Conservation (phyloP, 2,797 vertebrate genomes). For the Rhynchotus rufescens region DNA sequence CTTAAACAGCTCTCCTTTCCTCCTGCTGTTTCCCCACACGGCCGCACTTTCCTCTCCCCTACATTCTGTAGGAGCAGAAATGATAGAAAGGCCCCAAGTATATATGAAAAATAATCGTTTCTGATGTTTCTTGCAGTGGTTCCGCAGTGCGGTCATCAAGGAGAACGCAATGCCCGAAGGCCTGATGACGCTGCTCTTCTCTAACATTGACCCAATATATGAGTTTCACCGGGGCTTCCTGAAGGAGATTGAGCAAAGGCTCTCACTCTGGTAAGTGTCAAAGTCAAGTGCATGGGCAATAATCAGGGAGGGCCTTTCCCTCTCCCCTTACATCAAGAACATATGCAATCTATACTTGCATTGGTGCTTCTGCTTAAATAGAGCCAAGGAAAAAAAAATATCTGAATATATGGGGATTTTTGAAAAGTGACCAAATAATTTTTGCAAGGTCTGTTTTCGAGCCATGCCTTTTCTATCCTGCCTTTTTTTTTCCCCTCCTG, state of each 20-base stretch:
- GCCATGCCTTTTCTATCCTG: neutral
- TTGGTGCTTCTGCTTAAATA: neutral
- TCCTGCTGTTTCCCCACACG: neutral
- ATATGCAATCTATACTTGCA: neutral
- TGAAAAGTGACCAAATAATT: rapidly evolving
- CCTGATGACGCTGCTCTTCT: conserved; percentile 93
- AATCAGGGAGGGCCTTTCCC: rapidly evolving
- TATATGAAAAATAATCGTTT: neutral
- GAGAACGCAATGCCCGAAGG: conserved; percentile 91
- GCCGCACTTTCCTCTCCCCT: neutral
- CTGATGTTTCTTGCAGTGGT: conserved; percentile 85
- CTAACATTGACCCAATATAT: conserved; percentile 94
- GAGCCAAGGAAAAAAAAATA: neutral
- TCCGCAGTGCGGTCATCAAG: conserved; percentile 92
- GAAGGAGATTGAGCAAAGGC: conserved; percentile 92
- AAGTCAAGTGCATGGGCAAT: neutral
- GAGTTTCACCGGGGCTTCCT: conserved; percentile 95
- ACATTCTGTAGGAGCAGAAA: neutral
- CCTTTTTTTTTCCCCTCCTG: neutral
- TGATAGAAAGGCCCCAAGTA: neutral
- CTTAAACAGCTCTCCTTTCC: neutral
- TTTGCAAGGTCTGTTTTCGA: neutral
- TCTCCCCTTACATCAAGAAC: rapidly evolving
- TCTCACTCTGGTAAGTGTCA: conserved; percentile 89
- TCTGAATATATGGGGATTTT: neutral